Percentiles rank a stretch among this genome's conserved stretches.
Conservation (phyloP, 2,113 vertebrate species). For the Potamarius usumacintae region DNA sequence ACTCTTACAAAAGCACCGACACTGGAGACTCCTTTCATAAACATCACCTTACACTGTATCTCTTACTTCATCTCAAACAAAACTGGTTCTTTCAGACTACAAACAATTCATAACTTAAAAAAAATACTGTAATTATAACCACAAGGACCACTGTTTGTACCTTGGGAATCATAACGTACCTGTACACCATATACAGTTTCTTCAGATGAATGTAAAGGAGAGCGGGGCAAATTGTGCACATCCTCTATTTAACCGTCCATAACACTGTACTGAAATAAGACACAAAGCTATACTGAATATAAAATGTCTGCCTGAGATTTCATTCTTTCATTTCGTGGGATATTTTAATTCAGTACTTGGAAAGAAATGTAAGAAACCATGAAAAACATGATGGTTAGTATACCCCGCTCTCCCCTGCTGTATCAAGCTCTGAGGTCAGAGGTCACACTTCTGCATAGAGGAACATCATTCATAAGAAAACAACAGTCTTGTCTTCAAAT, state of each 20-base stretch:
- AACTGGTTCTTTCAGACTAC: not conserved
- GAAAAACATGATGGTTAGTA: not conserved
- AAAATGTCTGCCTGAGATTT: not conserved
- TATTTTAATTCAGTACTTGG: not conserved
- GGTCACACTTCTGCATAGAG: conserved; percentile 4
- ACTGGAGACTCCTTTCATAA: too few species aligned
- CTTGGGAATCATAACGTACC: too few species aligned
- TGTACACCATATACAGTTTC: not conserved
- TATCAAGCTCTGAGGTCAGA: not conserved
- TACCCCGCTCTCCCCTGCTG: too few species aligned
- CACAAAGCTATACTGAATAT: not conserved
- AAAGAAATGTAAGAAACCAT: not conserved
- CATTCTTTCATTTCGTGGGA: not conserved
- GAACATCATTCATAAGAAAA: not conserved
- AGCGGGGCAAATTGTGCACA: not conserved
- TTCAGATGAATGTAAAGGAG: not conserved
- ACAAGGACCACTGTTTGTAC: not conserved
- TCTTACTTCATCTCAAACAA: too few species aligned
- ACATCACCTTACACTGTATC: too few species aligned
- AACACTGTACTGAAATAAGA: not conserved
- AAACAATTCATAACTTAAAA: not conserved
- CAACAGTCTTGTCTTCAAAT: not conserved
- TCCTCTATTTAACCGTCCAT: not conserved
- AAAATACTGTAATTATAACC: not conserved
- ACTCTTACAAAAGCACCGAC: too few species aligned